Evolutionary conservation across 2,113 vertebrate species (phyloP), one percentile per base, ranked within the genome.

Genomic region (Rhadina sibilatrix): DNA sequence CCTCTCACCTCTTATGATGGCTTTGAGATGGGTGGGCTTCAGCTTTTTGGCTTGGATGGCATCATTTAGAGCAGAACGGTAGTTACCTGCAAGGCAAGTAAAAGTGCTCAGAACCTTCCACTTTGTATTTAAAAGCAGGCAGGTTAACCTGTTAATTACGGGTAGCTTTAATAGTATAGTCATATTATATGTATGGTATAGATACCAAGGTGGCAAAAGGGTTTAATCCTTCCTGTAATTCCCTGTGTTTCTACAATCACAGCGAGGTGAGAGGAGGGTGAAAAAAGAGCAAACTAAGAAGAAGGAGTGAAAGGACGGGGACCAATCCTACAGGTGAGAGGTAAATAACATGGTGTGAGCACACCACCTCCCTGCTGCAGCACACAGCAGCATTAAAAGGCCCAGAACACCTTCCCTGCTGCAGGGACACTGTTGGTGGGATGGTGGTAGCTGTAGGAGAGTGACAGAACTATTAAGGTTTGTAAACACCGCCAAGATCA

Each of bases 11-110:
- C 99, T 98, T 47, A 98, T 57, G 70, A 99, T 90, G 27, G 99
- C 99, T 98, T 99, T 99, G 63, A 99, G 97, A 56, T 99, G 99
- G 72, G 97, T 97, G 46, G 99, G 99, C 93, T 98, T 99, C 11
- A 99, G 94, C 96, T 99, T 99, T 87, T 97, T 99, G 27, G 99
- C 99, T 76, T 98, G 97, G 15, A 74, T 85, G 44, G 98, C 98
- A 52, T 99, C 99, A 28, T 97, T 99, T 63, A 99, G 98, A 46
- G 99, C 98, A 66, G 99, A 99, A 25, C 99, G 98, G 96, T 99
- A 98, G 94, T 99, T 99, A 79, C 99, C 99, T 99, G 25, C 0
- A 94, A 50, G 80, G 40, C 33, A 88, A 91, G 42, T 6, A 66
- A 50, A 68, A 66, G 30, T 1, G 33, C 52, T 94, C 54, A 89